A percentile compares a stretch with the other conserved stretches of the same genome.
Conservation (phyloP, 1,140 invertebrate genomes). For the Nautilus pompilius region DNA sequence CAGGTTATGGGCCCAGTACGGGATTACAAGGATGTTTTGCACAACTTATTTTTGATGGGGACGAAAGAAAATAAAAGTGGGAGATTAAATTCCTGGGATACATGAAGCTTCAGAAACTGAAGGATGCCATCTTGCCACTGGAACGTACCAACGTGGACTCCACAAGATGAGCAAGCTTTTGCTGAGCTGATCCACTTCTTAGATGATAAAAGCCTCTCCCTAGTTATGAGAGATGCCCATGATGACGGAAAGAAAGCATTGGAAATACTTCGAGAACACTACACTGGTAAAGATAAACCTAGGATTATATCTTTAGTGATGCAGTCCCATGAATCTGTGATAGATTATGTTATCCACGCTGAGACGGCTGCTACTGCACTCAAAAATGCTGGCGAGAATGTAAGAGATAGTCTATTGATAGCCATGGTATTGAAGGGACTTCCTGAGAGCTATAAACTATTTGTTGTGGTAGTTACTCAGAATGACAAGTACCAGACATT, state of each 20-base stretch:
- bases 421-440: slow-evolving; percentile 22
- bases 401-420: slow-evolving; percentile 20
- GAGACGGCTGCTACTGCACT: slow-evolving; percentile 15
- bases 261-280: slow-evolving; percentile 13
- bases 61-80: slow-evolving; percentile 18
- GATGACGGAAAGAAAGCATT: slow-evolving; percentile 16
- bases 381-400: slow-evolving; percentile 10
- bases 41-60: slow-evolving; percentile 15
- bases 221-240: slow-evolving; percentile 18
- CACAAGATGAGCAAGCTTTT: slow-evolving; percentile 14
- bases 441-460: slow-evolving; percentile 7
- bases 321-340: slow-evolving; percentile 5
- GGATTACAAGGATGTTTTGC: too few species aligned
- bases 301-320: slow-evolving; percentile 14
- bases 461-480: slow-evolving; percentile 12
- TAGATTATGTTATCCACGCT: slow-evolving; percentile 20
- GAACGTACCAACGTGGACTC: neutral
- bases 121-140: slow-evolving; percentile 1
- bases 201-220: slow-evolving; percentile 14
- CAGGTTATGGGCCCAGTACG: too few species aligned
- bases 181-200: slow-evolving; percentile 17
- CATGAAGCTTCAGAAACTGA: slow-evolving; percentile 12
- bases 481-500: slow-evolving; percentile 8
- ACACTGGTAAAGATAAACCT: slow-evolving; percentile 12
- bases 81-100: too few species aligned